Percentiles rank a stretch among this genome's conserved stretches.
Evolutionary conservation across 2,888 invertebrate genomes (phyloP).

Genomic region (Allacma fusca): DNA sequence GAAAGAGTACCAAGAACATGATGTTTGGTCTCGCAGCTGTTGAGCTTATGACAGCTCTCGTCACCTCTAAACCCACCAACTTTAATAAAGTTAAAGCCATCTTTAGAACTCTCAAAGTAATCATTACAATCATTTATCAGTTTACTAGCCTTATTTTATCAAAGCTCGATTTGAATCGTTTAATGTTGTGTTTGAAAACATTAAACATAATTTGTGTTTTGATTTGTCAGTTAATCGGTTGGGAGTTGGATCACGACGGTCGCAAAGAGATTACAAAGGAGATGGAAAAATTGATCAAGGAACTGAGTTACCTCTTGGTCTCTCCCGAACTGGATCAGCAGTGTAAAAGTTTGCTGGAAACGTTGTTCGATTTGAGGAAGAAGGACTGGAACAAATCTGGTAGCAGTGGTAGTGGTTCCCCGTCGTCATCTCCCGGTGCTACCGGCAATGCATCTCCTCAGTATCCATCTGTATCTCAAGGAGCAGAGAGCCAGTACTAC

Average conservation of each 20-base stretch:
- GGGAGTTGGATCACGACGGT: constrained; percentile 54
- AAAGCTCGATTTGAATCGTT: too few species aligned
- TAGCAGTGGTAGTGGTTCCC: neutral
- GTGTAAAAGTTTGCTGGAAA: constrained; percentile 43
- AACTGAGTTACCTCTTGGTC: constrained; percentile 46
- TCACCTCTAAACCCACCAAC: constrained; percentile 45
- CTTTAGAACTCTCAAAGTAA: constrained; percentile 55
- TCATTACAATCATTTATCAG: too few species aligned
- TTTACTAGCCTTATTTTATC: neutral
- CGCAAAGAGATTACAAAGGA: constrained; percentile 39
- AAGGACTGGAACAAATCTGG: constrained; percentile 56
- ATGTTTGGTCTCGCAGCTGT: constrained; percentile 53
- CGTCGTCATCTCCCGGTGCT: neutral
- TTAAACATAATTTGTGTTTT: too few species aligned
- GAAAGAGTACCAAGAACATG: constrained; percentile 41
- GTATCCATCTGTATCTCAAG: too few species aligned
- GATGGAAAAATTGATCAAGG: constrained; percentile 49
- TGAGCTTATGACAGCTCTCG: constrained; percentile 54
- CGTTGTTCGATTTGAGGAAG: constrained; percentile 49
- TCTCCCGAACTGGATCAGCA: constrained; percentile 20
- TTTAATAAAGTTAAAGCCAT: constrained; percentile 49
- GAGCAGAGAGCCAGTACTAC: constrained; percentile 38
- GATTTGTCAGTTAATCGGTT: constrained; percentile 53
- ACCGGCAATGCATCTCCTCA: neutral
- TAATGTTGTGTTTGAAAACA: too few species aligned